Evolutionary conservation across 2,888 invertebrate genomes (phyloP).

Genomic region (Drosophila meridiana): DNA sequence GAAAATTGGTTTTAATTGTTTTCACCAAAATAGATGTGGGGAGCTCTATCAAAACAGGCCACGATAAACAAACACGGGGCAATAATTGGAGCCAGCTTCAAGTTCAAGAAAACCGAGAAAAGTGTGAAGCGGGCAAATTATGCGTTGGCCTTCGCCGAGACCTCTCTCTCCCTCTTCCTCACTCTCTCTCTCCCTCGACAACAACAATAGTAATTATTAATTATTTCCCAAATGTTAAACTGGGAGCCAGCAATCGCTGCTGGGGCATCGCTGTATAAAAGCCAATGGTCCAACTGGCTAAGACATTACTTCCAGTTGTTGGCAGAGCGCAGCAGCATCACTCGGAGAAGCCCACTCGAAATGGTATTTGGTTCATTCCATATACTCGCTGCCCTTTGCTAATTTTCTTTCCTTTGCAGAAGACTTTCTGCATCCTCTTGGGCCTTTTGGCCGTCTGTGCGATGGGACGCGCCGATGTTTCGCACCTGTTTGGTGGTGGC

Average conservation of each 20-base stretch:
- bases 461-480: conserved; percentile 61
- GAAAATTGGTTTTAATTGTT: conserved; percentile 58
- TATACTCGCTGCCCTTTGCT: neutral
- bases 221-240: conserved; percentile 48
- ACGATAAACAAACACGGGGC: conserved; percentile 2
- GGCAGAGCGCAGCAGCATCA: conserved; percentile 54
- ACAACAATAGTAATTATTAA: conserved; percentile 49
- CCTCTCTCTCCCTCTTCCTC: neutral
- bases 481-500: conserved; percentile 60
- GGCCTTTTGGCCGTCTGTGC: conserved; percentile 48
- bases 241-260: conserved; percentile 15
- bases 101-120: conserved; percentile 76
- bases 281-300: conserved; percentile 39
- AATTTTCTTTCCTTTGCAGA: conserved; percentile 37
- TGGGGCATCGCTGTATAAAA: conserved; percentile 60
- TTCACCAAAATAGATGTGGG: conserved; percentile 18
- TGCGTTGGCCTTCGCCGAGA: conserved; percentile 52
- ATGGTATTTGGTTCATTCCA: conserved; percentile 47
- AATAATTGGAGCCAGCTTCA: conserved; percentile 64
- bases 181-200: neutral
- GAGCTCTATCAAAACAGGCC: conserved; percentile 11
- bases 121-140: conserved; percentile 72
- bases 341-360: conserved; percentile 4
- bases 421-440: conserved; percentile 51
- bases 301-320: conserved; percentile 61